Conservation (phyloP, 2,113 vertebrate species). For the Spizaetus ornatus region DNA sequence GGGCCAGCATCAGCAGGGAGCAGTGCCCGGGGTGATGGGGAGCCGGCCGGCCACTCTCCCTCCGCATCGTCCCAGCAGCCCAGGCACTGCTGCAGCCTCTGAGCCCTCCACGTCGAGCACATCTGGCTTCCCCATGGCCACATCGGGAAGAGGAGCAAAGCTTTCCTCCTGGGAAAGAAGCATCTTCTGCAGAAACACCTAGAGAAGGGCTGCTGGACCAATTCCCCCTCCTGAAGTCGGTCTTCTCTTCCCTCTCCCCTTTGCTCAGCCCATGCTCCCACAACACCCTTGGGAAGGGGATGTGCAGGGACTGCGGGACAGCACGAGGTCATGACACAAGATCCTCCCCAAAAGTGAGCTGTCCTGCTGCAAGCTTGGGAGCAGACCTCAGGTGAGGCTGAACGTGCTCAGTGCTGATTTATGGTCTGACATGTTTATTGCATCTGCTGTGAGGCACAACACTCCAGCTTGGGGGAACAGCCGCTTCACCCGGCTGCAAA, state of each 20-base stretch:
- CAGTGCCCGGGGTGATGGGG: neutral
- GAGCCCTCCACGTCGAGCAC: neutral
- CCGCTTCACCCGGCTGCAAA: neutral
- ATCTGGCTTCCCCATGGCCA: neutral
- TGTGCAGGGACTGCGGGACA: neutral
- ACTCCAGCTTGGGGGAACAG: neutral
- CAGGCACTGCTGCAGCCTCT: neutral
- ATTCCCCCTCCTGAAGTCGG: neutral
- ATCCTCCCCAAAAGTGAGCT: neutral
- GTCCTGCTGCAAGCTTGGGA: neutral
- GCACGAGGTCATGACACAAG: accelerated
- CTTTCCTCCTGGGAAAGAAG: neutral
- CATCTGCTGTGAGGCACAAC: neutral
- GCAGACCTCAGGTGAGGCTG: neutral
- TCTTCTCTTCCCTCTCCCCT: neutral
- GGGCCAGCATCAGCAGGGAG: neutral
- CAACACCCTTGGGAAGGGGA: no score
- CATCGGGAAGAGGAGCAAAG: neutral
- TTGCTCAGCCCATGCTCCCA: neutral
- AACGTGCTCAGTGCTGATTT: neutral
- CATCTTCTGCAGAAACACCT: neutral
- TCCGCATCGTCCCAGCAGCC: neutral
- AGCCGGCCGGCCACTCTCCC: neutral
- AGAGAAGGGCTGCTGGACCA: neutral
- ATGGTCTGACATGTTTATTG: accelerated